Evolutionary conservation across 2,113 vertebrate species (phyloP), one percentile per base, ranked within the genome.

Genomic region (Pantherophis guttatus): DNA sequence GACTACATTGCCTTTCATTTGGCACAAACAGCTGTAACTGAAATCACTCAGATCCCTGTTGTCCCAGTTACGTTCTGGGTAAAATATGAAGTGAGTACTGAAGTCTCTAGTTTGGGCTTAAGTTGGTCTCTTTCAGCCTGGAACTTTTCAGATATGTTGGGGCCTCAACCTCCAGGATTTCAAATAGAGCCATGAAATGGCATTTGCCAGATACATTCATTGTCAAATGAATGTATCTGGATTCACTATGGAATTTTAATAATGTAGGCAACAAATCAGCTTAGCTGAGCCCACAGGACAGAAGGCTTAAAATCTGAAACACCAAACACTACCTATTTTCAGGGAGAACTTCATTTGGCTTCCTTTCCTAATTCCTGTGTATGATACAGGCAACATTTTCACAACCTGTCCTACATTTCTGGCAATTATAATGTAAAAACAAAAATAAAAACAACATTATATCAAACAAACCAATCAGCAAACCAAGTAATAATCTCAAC

Each of bases 1-100:
- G 99, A 99, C 93, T 93, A 98, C 33, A 90, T 98, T 2, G 96
- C 97, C 0, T 99, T 98, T 96, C 94, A 97, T 0, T 48, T 99
- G 91, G 98, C 99, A 0, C 95, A 97, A 89, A 93, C 95, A 0
- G 96, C 95, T 0, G 33, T 97, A 92, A 97, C 92, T 0, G 98
- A 97, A 98, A 94, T 98, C 24, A 95, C 96, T 93, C 97, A 98
- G 91, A 96, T 99, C 93, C 98, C 99, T 0, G 0, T 88, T 0
- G 98, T 98, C 62, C 97, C 98, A 0, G 10, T 98, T 59, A 89
- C 90, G 0, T 97, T 99, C 90, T 94, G 3, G 5, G 91, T 99
- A 75, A 94, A 97, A 89, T 99, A 99, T 48, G 96, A 96, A 48
- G 99, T 98, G 96, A 97, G 97, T 94, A 23, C 39, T 12, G 11